A percentile compares a stretch with the other conserved stretches of the same genome.
Conservation (phyloP, 2,888 invertebrate species). For the Seira sanloemensis region DNA sequence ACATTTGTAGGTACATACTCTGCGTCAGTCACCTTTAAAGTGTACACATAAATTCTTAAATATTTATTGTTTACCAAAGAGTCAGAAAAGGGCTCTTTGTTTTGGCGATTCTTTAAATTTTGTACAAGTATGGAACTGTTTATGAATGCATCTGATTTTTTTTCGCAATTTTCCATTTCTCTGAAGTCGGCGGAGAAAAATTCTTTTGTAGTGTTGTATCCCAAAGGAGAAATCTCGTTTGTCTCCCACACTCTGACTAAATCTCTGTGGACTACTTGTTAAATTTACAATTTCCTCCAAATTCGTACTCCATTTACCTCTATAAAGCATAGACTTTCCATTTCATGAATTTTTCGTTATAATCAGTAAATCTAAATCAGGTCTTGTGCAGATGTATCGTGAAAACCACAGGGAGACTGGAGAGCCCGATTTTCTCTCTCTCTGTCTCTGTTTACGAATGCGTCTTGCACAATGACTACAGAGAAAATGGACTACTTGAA, state of each 20-base stretch:
- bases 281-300: constrained; percentile 48
- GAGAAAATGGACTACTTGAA: constrained; percentile 32
- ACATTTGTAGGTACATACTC: too few species aligned
- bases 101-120: too few species aligned
- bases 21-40: too few species aligned
- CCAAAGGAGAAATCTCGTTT: neutral
- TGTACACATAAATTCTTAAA: too few species aligned
- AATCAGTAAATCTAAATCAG: constrained; percentile 55
- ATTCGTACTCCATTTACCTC: neutral
- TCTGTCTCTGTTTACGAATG: neutral
- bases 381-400: constrained; percentile 51
- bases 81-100: too few species aligned
- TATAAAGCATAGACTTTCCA: constrained; percentile 11
- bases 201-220: too few species aligned
- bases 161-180: too few species aligned
- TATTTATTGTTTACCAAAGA: too few species aligned
- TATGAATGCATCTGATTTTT: too few species aligned
- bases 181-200: too few species aligned
- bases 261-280: constrained; percentile 57
- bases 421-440: constrained; percentile 11
- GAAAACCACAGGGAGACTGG: constrained; percentile 38
- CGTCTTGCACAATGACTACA: neutral
- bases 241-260: constrained; percentile 16
- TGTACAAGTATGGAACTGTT: too few species aligned
- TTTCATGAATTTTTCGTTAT: constrained; percentile 17